These are phyloP conservation scores for Enteromius argenteus DNA, from an alignment of 2,797 vertebrate species.

Conservation along the genomic window DNA sequence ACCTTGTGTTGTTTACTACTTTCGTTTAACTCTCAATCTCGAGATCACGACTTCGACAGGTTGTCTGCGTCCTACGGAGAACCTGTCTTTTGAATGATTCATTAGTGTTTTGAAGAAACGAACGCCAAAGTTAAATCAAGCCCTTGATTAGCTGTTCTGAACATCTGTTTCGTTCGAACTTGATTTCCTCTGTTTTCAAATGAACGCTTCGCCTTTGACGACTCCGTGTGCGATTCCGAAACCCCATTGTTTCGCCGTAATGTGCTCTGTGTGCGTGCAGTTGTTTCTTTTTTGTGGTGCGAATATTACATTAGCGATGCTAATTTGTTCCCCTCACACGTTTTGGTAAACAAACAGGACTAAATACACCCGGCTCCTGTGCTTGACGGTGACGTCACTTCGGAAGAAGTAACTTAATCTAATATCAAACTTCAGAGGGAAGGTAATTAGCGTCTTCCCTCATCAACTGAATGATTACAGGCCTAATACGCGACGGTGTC, in stretches of 20 bases:
- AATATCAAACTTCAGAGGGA: slow-evolving; percentile 49
- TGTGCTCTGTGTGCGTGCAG: slow-evolving; percentile 25
- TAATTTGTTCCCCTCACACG: slow-evolving; percentile 40
- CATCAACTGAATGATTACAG: slow-evolving; percentile 17
- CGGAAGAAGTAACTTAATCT: slow-evolving; percentile 32
- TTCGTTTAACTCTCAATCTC: slow-evolving; percentile 11
- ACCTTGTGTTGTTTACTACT: slow-evolving; percentile 10
- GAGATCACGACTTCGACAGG: neutral
- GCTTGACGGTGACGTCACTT: neutral
- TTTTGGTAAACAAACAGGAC: slow-evolving; percentile 40
- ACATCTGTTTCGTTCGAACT: slow-evolving; percentile 6
- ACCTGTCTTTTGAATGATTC: slow-evolving; percentile 19
- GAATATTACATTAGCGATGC: slow-evolving; percentile 49
- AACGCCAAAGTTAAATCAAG: slow-evolving; percentile 6
- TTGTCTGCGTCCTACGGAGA: slow-evolving; percentile 4
- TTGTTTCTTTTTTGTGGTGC: neutral
- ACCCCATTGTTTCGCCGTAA: slow-evolving; percentile 6
- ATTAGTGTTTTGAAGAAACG: slow-evolving; percentile 27
- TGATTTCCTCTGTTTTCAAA: slow-evolving; percentile 37
- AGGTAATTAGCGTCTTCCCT: slow-evolving; percentile 43
- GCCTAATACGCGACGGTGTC: slow-evolving; percentile 43
- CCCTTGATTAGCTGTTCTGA: slow-evolving; percentile 39
- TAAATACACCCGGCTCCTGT: slow-evolving; percentile 2
- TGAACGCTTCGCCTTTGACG: neutral
- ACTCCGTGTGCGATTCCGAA: neutral